Percentiles rank a stretch among this genome's conserved stretches.
Conservation (phyloP, 2,113 vertebrate species). For the Hystrix cristata region DNA sequence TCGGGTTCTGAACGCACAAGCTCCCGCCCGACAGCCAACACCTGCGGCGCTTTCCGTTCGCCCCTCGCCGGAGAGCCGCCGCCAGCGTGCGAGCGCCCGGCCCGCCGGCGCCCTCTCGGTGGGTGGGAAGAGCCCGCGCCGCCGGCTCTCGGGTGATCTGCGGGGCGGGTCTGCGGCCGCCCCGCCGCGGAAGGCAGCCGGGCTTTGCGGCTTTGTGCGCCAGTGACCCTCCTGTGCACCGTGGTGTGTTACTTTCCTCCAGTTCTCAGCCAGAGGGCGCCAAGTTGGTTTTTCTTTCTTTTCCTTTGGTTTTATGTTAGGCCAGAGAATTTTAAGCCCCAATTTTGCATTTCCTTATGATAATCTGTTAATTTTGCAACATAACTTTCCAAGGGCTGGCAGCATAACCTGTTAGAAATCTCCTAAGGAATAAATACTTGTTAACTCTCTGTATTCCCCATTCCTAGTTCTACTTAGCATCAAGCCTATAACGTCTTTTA, state of each 20-base stretch:
- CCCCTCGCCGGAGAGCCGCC: constrained; percentile 56
- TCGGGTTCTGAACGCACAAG: constrained; percentile 33
- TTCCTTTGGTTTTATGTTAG: neutral
- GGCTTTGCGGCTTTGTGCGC: neutral
- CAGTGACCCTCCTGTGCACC: neutral
- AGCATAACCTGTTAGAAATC: neutral
- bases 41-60: constrained; percentile 68
- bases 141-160: no score
- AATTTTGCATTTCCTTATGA: constrained; percentile 3
- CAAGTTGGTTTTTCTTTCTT: neutral
- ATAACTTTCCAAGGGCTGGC: neutral
- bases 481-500: constrained; percentile 45
- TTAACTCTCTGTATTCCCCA: neutral
- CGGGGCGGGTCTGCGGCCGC: neutral
- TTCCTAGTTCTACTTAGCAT: constrained; percentile 28
- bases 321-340: neutral
- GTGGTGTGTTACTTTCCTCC: neutral
- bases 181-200: neutral
- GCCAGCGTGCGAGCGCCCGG: neutral
- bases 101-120: neutral
- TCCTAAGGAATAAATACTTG: neutral
- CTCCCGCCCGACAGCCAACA: constrained; percentile 31
- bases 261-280: neutral
- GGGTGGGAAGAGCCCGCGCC: constrained; percentile 68
- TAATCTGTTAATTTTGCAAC: neutral